A percentile compares a stretch with the other conserved stretches of the same genome.
These are phyloP conservation scores for Cavia porcellus DNA, from an alignment of 2,113 vertebrate species.

Conservation along the genomic window DNA sequence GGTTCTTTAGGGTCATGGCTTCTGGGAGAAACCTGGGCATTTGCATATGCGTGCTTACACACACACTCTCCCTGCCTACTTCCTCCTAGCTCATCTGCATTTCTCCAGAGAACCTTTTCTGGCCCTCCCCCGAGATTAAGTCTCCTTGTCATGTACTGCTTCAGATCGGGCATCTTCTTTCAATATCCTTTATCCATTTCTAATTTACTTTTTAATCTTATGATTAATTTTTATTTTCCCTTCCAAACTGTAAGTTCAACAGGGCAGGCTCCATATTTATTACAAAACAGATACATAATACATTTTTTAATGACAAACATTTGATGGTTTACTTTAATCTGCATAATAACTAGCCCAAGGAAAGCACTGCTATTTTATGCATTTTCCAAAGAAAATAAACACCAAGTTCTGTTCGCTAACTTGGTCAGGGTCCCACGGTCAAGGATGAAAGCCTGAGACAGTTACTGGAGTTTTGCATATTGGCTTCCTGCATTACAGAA, in stretches of 20 bases:
- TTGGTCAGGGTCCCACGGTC: background rate
- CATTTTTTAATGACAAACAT: conserved; percentile 26
- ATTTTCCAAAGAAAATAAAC: conserved; percentile 12
- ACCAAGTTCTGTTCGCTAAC: background rate
- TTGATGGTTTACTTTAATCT: background rate
- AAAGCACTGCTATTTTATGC: background rate
- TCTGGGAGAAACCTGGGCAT: background rate
- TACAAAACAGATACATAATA: background rate
- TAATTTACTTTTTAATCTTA: background rate
- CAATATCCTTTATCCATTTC: background rate
- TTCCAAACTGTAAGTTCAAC: background rate
- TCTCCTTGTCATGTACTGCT: background rate
- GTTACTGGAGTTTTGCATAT: background rate
- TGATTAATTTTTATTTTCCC: conserved; percentile 46
- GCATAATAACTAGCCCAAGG: background rate
- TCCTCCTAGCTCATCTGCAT: background rate
- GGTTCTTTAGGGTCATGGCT: background rate
- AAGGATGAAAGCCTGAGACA: background rate
- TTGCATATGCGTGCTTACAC: fast-evolving
- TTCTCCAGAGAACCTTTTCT: background rate
- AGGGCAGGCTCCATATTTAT: background rate
- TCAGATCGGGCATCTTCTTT: background rate
- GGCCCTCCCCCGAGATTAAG: background rate
- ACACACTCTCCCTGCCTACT: too few species aligned
- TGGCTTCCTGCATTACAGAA: background rate